These are phyloP conservation scores for Anolis sagrei DNA, from an alignment of 2,113 vertebrate species.

Conservation along the genomic window DNA sequence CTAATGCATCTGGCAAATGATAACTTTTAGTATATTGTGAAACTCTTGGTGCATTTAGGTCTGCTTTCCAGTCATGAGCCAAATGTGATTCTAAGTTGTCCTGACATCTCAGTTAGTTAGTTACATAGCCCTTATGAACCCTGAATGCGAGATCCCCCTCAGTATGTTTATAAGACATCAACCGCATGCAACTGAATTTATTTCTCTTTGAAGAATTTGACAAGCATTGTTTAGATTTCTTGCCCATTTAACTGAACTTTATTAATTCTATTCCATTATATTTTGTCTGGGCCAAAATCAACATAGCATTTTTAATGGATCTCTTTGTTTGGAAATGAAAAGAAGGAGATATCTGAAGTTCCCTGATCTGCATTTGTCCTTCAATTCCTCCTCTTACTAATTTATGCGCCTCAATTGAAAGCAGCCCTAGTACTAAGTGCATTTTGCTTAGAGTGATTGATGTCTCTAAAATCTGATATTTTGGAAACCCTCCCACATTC, in stretches of 20 bases:
- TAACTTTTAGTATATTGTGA: background rate
- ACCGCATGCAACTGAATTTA: background rate
- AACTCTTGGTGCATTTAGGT: slow-evolving; percentile 16
- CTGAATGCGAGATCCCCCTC: slow-evolving; percentile 15
- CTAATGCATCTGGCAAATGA: slow-evolving; percentile 30
- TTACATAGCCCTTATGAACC: slow-evolving; percentile 14
- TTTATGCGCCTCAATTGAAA: too few relatives aligned
- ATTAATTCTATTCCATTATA: background rate
- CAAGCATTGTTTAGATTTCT: background rate
- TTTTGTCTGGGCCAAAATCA: slow-evolving; percentile 9
- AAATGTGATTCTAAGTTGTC: slow-evolving; percentile 16
- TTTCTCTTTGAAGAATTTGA: background rate
- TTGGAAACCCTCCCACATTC: background rate
- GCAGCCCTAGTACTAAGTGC: background rate
- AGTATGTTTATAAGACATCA: slow-evolving; percentile 9
- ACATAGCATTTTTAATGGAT: background rate
- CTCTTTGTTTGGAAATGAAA: slow-evolving; percentile 5
- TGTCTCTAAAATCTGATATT: background rate
- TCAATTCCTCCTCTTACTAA: too few relatives aligned
- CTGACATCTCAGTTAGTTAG: slow-evolving; percentile 3
- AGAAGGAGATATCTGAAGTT: background rate
- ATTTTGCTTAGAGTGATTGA: background rate
- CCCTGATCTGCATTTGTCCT: background rate
- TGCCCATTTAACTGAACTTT: slow-evolving; percentile 5
- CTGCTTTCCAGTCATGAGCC: slow-evolving; percentile 1